Base-by-base conservation (phyloP, 2,113 vertebrate species). In the Hippocampus guttulatus region DNA sequence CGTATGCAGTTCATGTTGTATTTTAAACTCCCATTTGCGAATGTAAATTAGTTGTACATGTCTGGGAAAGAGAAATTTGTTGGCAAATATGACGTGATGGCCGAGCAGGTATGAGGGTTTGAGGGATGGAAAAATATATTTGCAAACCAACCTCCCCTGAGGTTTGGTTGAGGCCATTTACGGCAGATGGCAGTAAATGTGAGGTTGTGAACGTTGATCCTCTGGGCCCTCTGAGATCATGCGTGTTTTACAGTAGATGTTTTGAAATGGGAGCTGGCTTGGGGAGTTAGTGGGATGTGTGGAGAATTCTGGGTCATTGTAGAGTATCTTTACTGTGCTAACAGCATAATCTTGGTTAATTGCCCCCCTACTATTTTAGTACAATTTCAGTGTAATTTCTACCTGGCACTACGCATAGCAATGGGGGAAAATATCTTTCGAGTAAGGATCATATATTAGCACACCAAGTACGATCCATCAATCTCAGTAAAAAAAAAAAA, bases 221-320 rank as follows among this genome's bases (percentile, higher is more conserved):
- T 45, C 8, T 33, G 38, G 64, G 55, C 14, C 64, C 64, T 69
- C 51, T 33, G 54, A 81, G 82, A 82, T 80, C 73, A 78, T 75
- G 71, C 69, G 58, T 73, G 51, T 57, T 40, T 4, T 67, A 58
- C 76, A 72, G 66, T 57, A 80, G 75, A 75, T 81, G 82, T 86
- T 88, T 83, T 88, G 76, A 83, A 87, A 88, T 65, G 54, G 71
- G 77, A 83, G 78, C 45, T 79, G 74, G 41, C 69, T 60, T 75
- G 25, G 68, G 70, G 63, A 76, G 74, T 74, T 75, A 61, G 54
- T 49, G 21, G 69, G 70, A 67, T 63, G 62, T 38, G 0, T 40
- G 49, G 60, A 73, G 67, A 82, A 78, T 67, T 77, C n/a, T 20
- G 12, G 64, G 49, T 81, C 18, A 15, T 20, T 60, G 23, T 52